Evolutionary conservation across 2,888 invertebrate genomes (phyloP).

Genomic region (Amblyteles armatorius): DNA sequence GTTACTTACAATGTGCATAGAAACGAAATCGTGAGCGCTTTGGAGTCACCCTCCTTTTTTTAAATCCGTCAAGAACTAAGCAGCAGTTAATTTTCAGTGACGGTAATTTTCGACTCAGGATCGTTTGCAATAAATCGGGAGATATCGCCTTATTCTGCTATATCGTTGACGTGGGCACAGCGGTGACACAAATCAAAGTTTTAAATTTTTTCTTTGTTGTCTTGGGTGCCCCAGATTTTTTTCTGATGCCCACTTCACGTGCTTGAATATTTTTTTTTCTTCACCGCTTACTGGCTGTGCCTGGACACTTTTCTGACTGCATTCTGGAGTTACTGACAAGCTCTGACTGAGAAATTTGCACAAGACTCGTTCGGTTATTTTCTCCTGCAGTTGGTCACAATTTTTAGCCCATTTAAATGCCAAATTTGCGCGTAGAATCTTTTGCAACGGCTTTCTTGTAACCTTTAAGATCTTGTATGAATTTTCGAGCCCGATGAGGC

Average conservation of each 20-base stretch:
- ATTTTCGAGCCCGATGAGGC: too few species aligned
- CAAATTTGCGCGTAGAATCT: neutral
- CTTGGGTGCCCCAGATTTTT: neutral
- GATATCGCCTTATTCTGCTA: neutral
- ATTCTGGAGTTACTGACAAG: constrained; percentile 8
- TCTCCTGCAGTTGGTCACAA: neutral
- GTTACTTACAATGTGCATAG: constrained; percentile 39
- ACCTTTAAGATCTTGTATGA: constrained; percentile 15
- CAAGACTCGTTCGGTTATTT: constrained; percentile 6
- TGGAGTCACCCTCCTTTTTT: neutral
- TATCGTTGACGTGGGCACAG: neutral
- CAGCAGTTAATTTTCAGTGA: constrained; percentile 37
- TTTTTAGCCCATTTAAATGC: neutral
- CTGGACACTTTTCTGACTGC: neutral
- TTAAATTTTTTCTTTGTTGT: neutral
- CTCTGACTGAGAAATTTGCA: constrained; percentile 5
- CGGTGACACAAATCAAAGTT: neutral
- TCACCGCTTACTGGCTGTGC: neutral
- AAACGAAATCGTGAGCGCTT: neutral
- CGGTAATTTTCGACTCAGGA: constrained; percentile 36
- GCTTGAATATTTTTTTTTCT: neutral
- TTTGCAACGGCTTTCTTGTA: neutral
- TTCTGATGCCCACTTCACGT: neutral
- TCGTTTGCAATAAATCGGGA: constrained; percentile 17
- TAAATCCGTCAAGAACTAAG: constrained; percentile 38